Evolutionary conservation across 1,140 invertebrate genomes (phyloP), one percentile per base, ranked within the genome.

Genomic region (Sitodiplosis mosellana): DNA sequence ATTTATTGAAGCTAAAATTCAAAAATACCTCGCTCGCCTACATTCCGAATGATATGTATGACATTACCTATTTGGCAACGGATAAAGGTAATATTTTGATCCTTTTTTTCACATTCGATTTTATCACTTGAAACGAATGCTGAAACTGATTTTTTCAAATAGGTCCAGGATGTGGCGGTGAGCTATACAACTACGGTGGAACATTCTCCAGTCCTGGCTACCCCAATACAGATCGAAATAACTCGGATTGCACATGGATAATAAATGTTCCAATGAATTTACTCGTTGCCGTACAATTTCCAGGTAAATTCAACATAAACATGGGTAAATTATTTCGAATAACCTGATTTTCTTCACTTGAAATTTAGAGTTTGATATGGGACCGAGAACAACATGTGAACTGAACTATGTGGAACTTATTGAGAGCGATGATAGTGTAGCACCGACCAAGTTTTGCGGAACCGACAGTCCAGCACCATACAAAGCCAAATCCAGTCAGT

Each of bases 141-240:
- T n/a, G n/a, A n/a, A n/a, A n/a, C n/a, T 38, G 36, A 17, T 38
- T 18, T 20, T 18, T 5, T 19, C 12, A 5, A 41, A n/a, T n/a
- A n/a, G n/a, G 65, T 7, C 65, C 62, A 41, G 87, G 87, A 1
- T 92, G 87, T 66, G 87, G 87, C 7, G 87, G 87, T 0, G 66
- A 69, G 41, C 54, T 91, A 12, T 78, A 74, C 46, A 81, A 80
- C 54, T 76, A 74, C 40, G 69, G 71, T n/a, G 86, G 87, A 17
- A 67, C 63, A 48, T 72, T 90, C 37, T 76, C 77, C 1, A 88
- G 83, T 59, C 85, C 85, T 15, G 59, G 78, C 51, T 88, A 83
- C 66, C 87, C 84, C 11, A 66, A 71, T 34, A 67, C 71, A 51
- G 76, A 76, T 52, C 71, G 78, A 17, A 69, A 75, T 37, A 63